These are phyloP conservation scores for Nyctibius bracteatus DNA, from an alignment of 2,113 vertebrate species.

Conservation along the genomic window DNA sequence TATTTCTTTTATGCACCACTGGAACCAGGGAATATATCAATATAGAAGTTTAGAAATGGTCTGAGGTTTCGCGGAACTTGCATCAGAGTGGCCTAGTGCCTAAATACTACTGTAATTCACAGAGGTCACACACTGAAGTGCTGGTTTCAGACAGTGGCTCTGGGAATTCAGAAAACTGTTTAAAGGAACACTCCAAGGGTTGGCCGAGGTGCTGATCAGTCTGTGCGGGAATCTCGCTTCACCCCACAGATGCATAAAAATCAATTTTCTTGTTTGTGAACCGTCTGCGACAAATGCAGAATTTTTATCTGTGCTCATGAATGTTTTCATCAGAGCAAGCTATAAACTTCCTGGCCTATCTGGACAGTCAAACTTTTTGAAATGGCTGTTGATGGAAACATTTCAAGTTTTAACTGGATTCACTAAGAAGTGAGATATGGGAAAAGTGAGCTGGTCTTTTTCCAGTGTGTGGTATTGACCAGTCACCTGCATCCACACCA, in stretches of 20 bases:
- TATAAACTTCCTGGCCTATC: background rate
- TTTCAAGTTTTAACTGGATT: background rate
- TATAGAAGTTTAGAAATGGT: conserved; percentile 54
- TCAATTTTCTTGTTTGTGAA: background rate
- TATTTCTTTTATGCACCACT: conserved; percentile 55
- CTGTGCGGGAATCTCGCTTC: conserved; percentile 7
- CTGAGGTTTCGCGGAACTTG: conserved; percentile 30
- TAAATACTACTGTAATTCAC: background rate
- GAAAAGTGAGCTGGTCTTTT: background rate
- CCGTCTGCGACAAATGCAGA: background rate
- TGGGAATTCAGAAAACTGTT: conserved; percentile 34
- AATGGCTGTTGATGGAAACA: background rate
- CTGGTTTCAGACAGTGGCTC: background rate
- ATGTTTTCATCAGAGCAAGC: background rate
- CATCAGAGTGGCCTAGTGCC: conserved; percentile 27
- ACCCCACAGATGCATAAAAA: background rate
- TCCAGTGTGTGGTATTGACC: background rate
- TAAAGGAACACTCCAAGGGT: background rate
- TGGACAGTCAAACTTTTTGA: background rate
- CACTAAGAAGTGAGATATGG: background rate
- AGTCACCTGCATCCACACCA: background rate
- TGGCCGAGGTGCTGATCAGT: background rate
- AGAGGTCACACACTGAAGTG: conserved; percentile 43
- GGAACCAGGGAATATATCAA: conserved; percentile 46
- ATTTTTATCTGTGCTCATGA: background rate